Evolutionary conservation across 2,888 invertebrate species (phyloP).

Genomic region (Pinctada fucata): DNA sequence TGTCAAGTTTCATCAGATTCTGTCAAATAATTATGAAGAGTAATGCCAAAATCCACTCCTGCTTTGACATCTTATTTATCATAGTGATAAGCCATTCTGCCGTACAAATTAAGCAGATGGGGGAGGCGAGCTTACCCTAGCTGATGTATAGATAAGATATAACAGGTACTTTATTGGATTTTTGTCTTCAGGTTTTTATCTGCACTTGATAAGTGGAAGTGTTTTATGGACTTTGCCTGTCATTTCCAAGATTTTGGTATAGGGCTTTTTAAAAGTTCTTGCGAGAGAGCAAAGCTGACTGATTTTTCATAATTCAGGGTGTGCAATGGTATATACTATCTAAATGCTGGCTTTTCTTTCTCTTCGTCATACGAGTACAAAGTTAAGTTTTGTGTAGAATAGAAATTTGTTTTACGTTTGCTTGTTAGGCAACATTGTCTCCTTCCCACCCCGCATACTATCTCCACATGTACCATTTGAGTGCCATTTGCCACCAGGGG

Average conservation of each 20-base stretch:
- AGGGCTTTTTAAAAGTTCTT: too few relatives aligned
- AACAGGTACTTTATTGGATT: neutral
- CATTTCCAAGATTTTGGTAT: neutral
- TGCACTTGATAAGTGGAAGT: neutral
- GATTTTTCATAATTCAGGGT: too few relatives aligned
- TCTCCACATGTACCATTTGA: too few relatives aligned
- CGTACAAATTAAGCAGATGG: neutral
- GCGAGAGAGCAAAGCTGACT: too few relatives aligned
- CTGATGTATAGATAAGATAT: neutral
- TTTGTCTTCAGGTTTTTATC: neutral
- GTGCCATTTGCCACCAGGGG: too few relatives aligned
- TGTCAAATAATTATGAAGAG: slow-evolving; percentile 2
- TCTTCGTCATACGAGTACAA: too few relatives aligned
- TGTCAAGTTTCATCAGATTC: slow-evolving; percentile 2
- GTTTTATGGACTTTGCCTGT: neutral
- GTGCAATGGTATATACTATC: too few relatives aligned
- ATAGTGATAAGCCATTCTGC: neutral
- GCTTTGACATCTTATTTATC: slow-evolving; percentile 1
- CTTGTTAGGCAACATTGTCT: too few relatives aligned
- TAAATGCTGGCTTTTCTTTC: too few relatives aligned
- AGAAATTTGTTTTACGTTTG: too few relatives aligned
- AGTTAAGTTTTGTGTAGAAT: too few relatives aligned
- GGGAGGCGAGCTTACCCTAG: neutral
- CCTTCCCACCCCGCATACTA: too few relatives aligned
- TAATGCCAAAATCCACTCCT: neutral